phyloP scores from a whole-genome alignment of 2,113 vertebrate genomes.

The Heliornis fulica region DNA sequence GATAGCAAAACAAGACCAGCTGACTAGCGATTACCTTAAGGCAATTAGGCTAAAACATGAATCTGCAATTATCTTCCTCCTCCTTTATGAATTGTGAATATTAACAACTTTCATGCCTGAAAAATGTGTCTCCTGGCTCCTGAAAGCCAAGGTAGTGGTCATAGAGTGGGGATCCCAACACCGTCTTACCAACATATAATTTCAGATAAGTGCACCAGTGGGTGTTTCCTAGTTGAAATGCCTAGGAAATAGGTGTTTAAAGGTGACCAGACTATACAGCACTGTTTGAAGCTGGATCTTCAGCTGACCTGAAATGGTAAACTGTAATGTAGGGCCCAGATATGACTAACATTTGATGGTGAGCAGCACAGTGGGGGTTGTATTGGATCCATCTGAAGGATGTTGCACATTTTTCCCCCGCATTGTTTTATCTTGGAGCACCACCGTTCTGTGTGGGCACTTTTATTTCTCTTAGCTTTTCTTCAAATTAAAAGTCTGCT shows the following conservation, averaged over 20 bases:
- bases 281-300: not conserved
- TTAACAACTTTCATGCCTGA: not conserved
- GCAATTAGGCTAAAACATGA: not conserved
- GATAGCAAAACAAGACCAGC: not conserved
- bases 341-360: not conserved
- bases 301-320: not conserved
- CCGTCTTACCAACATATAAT: not conserved
- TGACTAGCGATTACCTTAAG: not conserved
- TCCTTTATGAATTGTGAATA: not conserved
- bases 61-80: not conserved
- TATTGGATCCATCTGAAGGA: not conserved
- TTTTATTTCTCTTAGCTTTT: not conserved
- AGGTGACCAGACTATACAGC: not conserved
- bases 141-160: not conserved
- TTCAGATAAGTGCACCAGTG: not conserved
- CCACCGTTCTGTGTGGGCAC: not conserved
- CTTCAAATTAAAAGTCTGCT: not conserved
- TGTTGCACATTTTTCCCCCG: accelerated
- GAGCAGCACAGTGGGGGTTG: not conserved
- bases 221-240: too few relatives aligned
- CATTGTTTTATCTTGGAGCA: not conserved
- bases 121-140: not conserved
- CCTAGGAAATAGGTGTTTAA: not conserved
- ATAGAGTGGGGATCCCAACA: not conserved
- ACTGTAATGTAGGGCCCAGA: not conserved